Conservation (phyloP, 2,888 invertebrate species). For the Cremastinae sp. region DNA sequence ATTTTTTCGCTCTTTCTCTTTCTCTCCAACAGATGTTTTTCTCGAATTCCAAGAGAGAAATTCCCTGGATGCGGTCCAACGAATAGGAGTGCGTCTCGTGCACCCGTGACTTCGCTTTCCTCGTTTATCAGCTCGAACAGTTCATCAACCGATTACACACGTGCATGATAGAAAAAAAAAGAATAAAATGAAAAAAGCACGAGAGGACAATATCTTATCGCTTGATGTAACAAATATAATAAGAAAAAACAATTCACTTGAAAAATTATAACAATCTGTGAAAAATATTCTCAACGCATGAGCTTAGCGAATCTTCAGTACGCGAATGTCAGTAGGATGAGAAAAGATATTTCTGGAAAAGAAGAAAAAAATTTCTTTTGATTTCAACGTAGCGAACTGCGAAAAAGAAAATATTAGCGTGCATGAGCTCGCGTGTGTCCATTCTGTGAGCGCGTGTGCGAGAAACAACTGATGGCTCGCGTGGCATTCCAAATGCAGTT, state of each 20-base stretch:
- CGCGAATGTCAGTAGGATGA: too few species aligned
- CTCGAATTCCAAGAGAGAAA: slow-evolving; percentile 55
- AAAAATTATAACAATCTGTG: too few species aligned
- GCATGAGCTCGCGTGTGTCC: background rate
- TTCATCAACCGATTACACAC: slow-evolving; percentile 22
- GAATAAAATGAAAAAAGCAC: too few species aligned
- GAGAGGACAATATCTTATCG: too few species aligned
- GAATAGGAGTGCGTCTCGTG: slow-evolving; percentile 41
- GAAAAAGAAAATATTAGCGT: background rate
- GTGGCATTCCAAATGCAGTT: slow-evolving; percentile 55
- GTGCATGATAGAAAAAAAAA: too few species aligned
- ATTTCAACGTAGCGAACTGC: background rate
- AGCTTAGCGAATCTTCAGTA: too few species aligned
- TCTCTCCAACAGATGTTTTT: slow-evolving; percentile 47
- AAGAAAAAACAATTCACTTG: slow-evolving; percentile 10
- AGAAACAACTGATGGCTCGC: slow-evolving; percentile 14
- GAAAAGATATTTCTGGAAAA: background rate
- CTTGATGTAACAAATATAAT: background rate
- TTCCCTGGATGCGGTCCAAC: slow-evolving; percentile 63
- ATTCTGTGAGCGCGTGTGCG: slow-evolving; percentile 27
- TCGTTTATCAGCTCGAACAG: background rate
- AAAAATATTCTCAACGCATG: too few species aligned
- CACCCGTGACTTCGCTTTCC: slow-evolving; percentile 36
- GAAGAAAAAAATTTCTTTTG: background rate
- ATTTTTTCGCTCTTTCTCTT: slow-evolving; percentile 28